These are phyloP conservation scores for Malacoraja senta DNA, from an alignment of 2,797 vertebrate genomes.

Conservation along the genomic window DNA sequence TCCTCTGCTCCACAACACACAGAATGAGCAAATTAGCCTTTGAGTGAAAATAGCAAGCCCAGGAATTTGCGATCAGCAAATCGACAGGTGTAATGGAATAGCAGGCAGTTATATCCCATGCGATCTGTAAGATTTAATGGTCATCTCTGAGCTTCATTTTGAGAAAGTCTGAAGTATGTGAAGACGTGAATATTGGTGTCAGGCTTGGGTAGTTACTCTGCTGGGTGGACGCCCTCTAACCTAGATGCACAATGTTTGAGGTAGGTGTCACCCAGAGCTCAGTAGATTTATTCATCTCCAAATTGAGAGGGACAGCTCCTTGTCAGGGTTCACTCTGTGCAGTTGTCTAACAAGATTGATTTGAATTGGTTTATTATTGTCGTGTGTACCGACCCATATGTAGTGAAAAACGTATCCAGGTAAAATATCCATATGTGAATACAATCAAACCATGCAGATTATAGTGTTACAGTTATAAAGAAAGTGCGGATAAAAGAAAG, in stretches of 20 bases:
- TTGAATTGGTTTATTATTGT: too few relatives aligned
- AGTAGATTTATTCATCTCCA: too few relatives aligned
- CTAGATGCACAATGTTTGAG: not conserved
- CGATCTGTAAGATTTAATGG: not conserved
- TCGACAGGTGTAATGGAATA: not conserved
- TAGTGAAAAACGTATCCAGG: too few relatives aligned
- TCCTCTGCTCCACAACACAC: not conserved
- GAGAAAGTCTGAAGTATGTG: too few relatives aligned
- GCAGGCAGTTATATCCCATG: not conserved
- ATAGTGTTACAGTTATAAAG: too few relatives aligned
- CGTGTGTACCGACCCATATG: too few relatives aligned
- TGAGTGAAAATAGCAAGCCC: not conserved
- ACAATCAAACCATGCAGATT: too few relatives aligned
- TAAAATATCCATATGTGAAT: too few relatives aligned
- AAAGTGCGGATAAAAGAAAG: too few relatives aligned
- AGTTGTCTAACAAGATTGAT: too few relatives aligned
- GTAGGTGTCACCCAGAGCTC: not conserved
- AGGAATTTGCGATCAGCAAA: not conserved
- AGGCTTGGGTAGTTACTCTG: not conserved
- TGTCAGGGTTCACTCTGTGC: too few relatives aligned
- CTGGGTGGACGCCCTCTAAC: not conserved
- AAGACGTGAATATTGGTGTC: not conserved
- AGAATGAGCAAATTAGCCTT: not conserved
- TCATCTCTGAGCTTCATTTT: not conserved
- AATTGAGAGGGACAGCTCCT: too few relatives aligned